phyloP scores from a whole-genome alignment of 2,113 vertebrate species.

The Scartelaos histophorus region DNA sequence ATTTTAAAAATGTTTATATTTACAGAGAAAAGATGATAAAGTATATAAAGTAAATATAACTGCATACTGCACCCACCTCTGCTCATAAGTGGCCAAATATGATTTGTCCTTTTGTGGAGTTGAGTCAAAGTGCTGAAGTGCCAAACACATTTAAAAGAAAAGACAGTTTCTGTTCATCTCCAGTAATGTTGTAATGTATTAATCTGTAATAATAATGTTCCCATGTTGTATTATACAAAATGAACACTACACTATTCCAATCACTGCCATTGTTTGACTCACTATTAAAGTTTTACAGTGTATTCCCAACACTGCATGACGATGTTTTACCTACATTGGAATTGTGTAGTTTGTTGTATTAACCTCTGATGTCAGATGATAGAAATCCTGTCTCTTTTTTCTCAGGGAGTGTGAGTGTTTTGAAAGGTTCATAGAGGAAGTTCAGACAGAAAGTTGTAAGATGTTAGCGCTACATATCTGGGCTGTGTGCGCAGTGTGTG shows the following conservation, averaged over 20 bases:
- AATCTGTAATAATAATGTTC: neutral
- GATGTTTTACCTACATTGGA: slow-evolving; percentile 14
- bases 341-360: slow-evolving; percentile 22
- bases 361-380: slow-evolving; percentile 46
- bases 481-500: slow-evolving; percentile 38
- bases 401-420: slow-evolving; percentile 55
- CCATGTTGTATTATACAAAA: neutral
- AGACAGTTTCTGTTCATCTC: neutral
- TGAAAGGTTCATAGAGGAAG: slow-evolving; percentile 34
- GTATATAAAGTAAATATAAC: too few species aligned
- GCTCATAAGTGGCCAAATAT: too few species aligned
- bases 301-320: neutral
- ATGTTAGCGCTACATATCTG: slow-evolving; percentile 39
- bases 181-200: neutral
- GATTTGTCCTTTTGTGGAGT: too few species aligned
- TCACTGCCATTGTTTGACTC: neutral
- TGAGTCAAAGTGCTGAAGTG: too few species aligned
- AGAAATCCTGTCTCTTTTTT: slow-evolving; percentile 41
- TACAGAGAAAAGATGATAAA: too few species aligned
- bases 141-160: too few species aligned
- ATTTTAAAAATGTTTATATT: too few species aligned
- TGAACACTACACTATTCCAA: neutral
- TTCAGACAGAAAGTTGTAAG: slow-evolving; percentile 38
- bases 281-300: neutral
- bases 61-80: too few species aligned